Base-by-base conservation (phyloP, 2,888 invertebrate species). In the Eurytoma californica region DNA sequence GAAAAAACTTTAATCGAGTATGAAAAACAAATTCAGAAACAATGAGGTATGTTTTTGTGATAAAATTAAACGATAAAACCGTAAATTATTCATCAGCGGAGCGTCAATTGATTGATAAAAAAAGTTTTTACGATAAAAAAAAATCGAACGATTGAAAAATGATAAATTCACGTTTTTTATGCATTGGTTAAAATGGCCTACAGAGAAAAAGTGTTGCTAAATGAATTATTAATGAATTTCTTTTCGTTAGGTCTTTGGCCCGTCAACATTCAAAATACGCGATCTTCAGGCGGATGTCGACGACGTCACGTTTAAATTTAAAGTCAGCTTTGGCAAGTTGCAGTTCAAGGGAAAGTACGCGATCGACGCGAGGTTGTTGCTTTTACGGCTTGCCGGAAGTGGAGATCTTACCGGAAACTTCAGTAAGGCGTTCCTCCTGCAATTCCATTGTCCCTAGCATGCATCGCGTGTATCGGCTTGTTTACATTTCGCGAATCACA, bases 331-430 rank as follows among this genome's bases (percentile, higher is more conserved):
- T 49, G 93, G 93, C 0, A 91, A 90, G 73, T 86, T 95, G 75
- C 92, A 92, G 80, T 94, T 94, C 85, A 91, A 91, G 75, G 94
- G 94, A 28, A 93, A 94, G 84, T 95, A 94, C 89, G 93, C 93
- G 87, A 93, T 94, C 90, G 93, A 94, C 85, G 93, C 94, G 84
- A 92, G 93, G 79, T 91, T 95, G 13, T 86, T 95, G 57, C 88
- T 94, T 58, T 88, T 94, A 39, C 91, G 92, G 83, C 91, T 94
- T 18, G 92, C 93, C 82, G 94, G 94, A 24, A 89, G 92, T 81
- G 95, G 95, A 20, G 93, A 93, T 79, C 92, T 94, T 81, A 92
- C 91, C 0, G 94, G 94, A 82, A 93, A 93, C 70, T 94, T 94
- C 85, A 92, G 94, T 94, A 89, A 93, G 94, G 92, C 39, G 39